Percentiles rank a stretch among this genome's conserved stretches.
Evolutionary conservation across 2,797 vertebrate genomes (phyloP).

Genomic region (Tenualosa ilisha): DNA sequence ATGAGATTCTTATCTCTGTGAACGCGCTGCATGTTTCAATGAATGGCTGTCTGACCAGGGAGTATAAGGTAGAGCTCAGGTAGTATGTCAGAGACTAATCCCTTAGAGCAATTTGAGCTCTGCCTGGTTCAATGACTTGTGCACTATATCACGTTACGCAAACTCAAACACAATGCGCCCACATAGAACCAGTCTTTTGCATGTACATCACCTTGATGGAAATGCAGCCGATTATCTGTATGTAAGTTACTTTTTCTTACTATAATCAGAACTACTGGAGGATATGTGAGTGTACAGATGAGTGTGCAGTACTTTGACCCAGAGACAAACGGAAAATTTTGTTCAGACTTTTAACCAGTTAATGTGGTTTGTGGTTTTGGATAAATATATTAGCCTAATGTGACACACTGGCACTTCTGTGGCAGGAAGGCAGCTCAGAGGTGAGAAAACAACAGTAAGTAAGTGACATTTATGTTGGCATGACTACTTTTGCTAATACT

Average conservation of each 20-base stretch:
- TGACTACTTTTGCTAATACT: no score
- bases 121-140: background rate
- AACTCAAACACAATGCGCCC: background rate
- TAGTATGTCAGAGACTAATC: background rate
- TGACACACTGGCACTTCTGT: background rate
- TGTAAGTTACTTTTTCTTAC: background rate
- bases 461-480: background rate
- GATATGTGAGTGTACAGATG: background rate
- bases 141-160: background rate
- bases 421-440: background rate
- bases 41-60: background rate
- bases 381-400: background rate
- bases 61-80: background rate
- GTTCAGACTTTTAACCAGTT: background rate
- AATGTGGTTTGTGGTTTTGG: background rate
- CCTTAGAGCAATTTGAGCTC: constrained; percentile 2
- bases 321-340: background rate
- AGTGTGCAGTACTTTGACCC: background rate
- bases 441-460: background rate
- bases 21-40: no score
- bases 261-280: background rate
- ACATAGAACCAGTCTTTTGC: background rate
- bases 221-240: background rate
- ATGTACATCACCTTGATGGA: background rate
- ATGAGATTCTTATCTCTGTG: no score